Percentiles rank a stretch among this genome's conserved stretches.
These are phyloP conservation scores for Dromiciops gliroides DNA, from an alignment of 2,113 vertebrate species.

Conservation along the genomic window DNA sequence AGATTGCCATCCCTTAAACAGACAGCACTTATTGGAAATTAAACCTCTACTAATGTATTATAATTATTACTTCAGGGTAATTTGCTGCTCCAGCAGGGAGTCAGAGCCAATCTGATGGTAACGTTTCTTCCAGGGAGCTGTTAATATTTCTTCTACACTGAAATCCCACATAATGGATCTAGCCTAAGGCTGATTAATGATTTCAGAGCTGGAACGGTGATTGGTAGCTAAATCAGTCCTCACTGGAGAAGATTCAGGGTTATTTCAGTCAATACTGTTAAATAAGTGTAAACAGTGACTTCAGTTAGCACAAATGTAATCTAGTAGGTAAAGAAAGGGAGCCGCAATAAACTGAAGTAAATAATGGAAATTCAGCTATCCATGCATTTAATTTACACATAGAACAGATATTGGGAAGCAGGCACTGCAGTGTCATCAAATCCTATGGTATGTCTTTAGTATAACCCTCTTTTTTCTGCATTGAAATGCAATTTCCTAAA, in stretches of 20 bases:
- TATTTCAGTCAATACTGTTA: slow-evolving; percentile 83
- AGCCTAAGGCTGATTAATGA: slow-evolving; percentile 86
- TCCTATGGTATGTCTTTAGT: slow-evolving; percentile 44
- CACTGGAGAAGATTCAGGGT: slow-evolving; percentile 77
- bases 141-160: slow-evolving; percentile 82
- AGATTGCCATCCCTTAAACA: slow-evolving; percentile 83
- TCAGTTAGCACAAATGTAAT: slow-evolving; percentile 71
- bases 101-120: slow-evolving; percentile 81
- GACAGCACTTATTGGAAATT: slow-evolving; percentile 85
- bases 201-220: slow-evolving; percentile 80
- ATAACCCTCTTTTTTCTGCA: slow-evolving; percentile 61
- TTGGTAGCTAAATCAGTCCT: slow-evolving; percentile 84
- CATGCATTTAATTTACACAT: slow-evolving; percentile 67
- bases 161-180: slow-evolving; percentile 82
- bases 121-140: slow-evolving; percentile 77
- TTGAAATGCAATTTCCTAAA: slow-evolving; percentile 73
- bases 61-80: slow-evolving; percentile 87
- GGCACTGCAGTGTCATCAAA: slow-evolving; percentile 67
- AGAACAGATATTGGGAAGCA: slow-evolving; percentile 42
- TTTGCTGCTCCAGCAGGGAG: slow-evolving; percentile 85
- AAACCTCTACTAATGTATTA: slow-evolving; percentile 86
- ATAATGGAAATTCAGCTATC: slow-evolving; percentile 66
- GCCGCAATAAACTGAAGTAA: slow-evolving; percentile 76
- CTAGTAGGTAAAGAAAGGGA: slow-evolving; percentile 63
- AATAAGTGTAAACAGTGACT: slow-evolving; percentile 81